These are phyloP conservation scores for Aurelia aurita DNA, from an alignment of 30 jellyfish, hydroid and myxozoan species.

Conservation along the genomic window DNA sequence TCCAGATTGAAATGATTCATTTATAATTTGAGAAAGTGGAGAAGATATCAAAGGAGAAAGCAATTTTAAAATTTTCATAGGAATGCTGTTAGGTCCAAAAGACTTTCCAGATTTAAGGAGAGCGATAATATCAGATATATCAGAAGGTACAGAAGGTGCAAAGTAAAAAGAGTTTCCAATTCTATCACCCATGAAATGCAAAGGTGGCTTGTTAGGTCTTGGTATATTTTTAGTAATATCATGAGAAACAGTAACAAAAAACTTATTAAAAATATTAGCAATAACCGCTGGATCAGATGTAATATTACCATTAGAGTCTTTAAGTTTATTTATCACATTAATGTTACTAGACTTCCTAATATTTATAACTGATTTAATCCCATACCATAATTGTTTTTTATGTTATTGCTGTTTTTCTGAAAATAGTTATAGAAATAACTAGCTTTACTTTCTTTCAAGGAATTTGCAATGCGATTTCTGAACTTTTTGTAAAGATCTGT, in stretches of 20 bases:
- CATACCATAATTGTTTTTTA: background rate
- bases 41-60: too few relatives aligned
- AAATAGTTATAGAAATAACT: slow-evolving; percentile 20
- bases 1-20: too few relatives aligned
- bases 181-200: too few relatives aligned
- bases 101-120: slow-evolving; percentile 18
- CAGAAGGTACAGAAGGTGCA: slow-evolving; percentile 29
- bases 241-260: background rate
- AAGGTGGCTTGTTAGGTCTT: too few relatives aligned
- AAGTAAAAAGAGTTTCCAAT: slow-evolving; percentile 16
- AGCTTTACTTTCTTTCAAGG: slow-evolving; percentile 6
- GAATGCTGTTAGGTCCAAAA: too few relatives aligned
- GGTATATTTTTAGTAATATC: too few relatives aligned
- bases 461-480: background rate
- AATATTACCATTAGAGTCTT: too few relatives aligned
- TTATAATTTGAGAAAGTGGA: too few relatives aligned
- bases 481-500: background rate
- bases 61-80: too few relatives aligned
- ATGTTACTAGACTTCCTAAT: too few relatives aligned
- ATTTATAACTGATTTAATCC: too few relatives aligned
- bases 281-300: slow-evolving; percentile 9
- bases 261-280: slow-evolving; percentile 19
- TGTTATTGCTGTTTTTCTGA: background rate
- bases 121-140: slow-evolving; percentile 33
- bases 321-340: too few relatives aligned